Evolutionary conservation across 2,888 invertebrate genomes (phyloP).

Genomic region (Athalia circularis): DNA sequence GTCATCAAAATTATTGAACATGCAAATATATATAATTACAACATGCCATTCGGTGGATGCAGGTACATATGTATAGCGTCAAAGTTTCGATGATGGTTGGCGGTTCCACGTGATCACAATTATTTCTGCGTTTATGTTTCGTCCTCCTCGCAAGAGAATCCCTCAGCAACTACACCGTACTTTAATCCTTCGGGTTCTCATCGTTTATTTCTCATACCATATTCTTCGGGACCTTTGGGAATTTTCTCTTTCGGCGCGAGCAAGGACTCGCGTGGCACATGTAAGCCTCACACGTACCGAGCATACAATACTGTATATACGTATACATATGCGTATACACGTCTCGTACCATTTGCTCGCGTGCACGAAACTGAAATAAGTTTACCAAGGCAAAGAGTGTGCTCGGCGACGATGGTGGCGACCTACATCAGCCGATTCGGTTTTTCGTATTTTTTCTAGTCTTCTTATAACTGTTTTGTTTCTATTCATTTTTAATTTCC

Average conservation of each 20-base stretch:
- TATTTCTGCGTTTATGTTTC: not conserved
- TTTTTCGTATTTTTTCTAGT: conserved; percentile 10
- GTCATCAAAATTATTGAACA: conserved; percentile 32
- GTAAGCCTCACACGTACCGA: not conserved
- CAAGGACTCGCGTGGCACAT: not conserved
- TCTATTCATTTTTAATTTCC: conserved; percentile 34
- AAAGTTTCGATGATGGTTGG: conserved; percentile 17
- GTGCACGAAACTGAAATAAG: conserved; percentile 63
- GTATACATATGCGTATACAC: not conserved
- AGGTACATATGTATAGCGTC: not conserved
- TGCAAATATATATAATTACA: conserved; percentile 29
- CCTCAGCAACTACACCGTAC: not conserved
- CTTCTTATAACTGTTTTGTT: conserved; percentile 25
- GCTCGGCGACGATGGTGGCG: conserved; percentile 45
- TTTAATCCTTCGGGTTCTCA: too few relatives aligned
- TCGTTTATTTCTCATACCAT: too few relatives aligned
- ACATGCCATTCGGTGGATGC: not conserved
- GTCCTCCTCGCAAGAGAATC: not conserved
- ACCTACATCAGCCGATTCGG: conserved; percentile 12
- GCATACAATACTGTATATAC: not conserved
- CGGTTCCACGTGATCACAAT: not conserved
- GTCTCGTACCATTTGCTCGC: conserved; percentile 36
- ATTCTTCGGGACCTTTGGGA: not conserved
- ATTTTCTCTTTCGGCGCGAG: not conserved
- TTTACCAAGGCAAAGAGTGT: conserved; percentile 56